Base-by-base conservation (phyloP, 2,113 vertebrate species). In the Caranx melampygus region DNA sequence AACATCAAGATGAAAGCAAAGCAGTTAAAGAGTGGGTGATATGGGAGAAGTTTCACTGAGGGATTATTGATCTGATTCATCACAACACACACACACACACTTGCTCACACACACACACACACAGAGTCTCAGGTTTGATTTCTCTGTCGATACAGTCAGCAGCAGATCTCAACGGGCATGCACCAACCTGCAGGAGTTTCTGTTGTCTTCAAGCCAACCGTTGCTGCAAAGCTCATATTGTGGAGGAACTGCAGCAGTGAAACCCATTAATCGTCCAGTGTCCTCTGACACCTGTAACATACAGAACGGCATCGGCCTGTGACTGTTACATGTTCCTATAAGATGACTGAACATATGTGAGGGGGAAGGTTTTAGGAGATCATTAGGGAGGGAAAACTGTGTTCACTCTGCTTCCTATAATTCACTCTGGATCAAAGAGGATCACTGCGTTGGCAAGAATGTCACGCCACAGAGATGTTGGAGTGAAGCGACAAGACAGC, bases 181-280 rank as follows among this genome's bases (percentile, higher is more conserved):
- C 92, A 83, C 47, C 18, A 90, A 93, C 95, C 89, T 89, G 95
- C 82, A 75, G 33, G 10, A 90, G 94, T 95, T 94, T 95, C 95
- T 94, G 93, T 95, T 95, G 94, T 93, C 86, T 88, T 81, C 37
- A 79, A 69, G 89, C 93, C 95, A 94, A 94, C 86, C 70, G 82
- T 91, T 87, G 78, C 65, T 73, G 57, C n/a, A 13, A 71, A 75
- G 74, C 64, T 81, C 76, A 55, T 60, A n/a, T 37, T 70, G 61
- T 55, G 37, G 74, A 62, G 47, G n/a, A 79, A 42, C 81, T 54
- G 69, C 66, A 40, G 16, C 14, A 40, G 8, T 40, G 75, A 88
- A 82, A 91, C 37, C 54, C 54, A 71, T 75, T 40, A 34, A 42
- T 74, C 62, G 26, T 75, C 26, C 26, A 1, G 1, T 26, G 72